phyloP scores from a whole-genome alignment of 1,140 invertebrate genomes.

The Dreissena polymorpha region DNA sequence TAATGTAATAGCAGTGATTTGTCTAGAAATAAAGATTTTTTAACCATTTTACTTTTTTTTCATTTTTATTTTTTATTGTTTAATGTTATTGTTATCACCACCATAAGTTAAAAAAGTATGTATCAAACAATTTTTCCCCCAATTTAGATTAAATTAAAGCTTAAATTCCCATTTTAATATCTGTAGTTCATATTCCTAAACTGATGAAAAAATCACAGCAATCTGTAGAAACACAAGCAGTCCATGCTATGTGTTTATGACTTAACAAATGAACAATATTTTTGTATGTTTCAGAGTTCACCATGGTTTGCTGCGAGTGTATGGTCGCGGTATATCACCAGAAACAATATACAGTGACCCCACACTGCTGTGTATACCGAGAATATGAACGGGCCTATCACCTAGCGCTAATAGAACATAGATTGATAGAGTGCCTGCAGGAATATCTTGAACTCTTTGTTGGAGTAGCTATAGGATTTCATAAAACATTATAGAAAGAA shows the following conservation, averaged over 20 bases:
- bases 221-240: background rate
- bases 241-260: background rate
- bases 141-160: background rate
- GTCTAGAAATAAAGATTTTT: too few species aligned
- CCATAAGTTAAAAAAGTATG: too few species aligned
- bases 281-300: conserved; percentile 66
- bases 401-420: too few species aligned
- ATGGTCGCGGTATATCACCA: conserved; percentile 66
- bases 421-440: too few species aligned
- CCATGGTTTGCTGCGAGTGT: conserved; percentile 66
- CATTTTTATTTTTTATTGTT: too few species aligned
- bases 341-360: conserved; percentile 63
- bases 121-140: background rate
- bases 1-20: too few species aligned
- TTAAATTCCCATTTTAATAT: background rate
- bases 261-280: background rate
- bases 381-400: conserved; percentile 3
- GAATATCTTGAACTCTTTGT: too few species aligned
- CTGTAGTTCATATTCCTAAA: background rate
- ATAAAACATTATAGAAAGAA: too few species aligned
- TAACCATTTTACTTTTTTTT: too few species aligned
- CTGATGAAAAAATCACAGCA: background rate
- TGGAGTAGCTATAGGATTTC: too few species aligned
- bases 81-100: too few species aligned
- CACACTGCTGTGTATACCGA: conserved; percentile 64